These are phyloP conservation scores for Zaprionus bogoriensis DNA, from an alignment of 2,888 invertebrate genomes.

Conservation along the genomic window DNA sequence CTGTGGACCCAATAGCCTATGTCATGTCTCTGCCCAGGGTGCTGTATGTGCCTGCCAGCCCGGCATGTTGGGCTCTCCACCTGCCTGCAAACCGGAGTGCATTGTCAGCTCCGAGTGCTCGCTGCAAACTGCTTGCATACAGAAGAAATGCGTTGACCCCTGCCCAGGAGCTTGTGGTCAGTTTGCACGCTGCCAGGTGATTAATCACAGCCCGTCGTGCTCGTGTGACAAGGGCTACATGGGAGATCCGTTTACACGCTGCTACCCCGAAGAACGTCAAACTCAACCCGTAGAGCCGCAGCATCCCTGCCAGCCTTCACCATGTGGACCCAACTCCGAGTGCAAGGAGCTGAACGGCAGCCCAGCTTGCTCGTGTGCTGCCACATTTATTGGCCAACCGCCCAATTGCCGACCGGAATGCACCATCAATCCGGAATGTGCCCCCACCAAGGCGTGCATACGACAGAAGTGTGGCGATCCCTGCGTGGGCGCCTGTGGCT, in stretches of 20 bases:
- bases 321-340: slow-evolving; percentile 87
- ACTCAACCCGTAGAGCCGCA: slow-evolving; percentile 81
- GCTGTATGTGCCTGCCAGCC: slow-evolving; percentile 90
- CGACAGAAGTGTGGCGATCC: slow-evolving; percentile 85
- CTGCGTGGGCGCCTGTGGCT: slow-evolving; percentile 87
- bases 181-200: slow-evolving; percentile 88
- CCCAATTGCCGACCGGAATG: slow-evolving; percentile 87
- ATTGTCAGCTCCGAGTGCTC: slow-evolving; percentile 90
- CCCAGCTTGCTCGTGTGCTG: slow-evolving; percentile 85
- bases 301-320: slow-evolving; percentile 86
- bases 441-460: slow-evolving; percentile 84
- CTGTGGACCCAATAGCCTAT: slow-evolving; percentile 84
- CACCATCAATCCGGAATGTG: slow-evolving; percentile 85
- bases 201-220: slow-evolving; percentile 91
- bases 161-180: slow-evolving; percentile 89
- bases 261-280: slow-evolving; percentile 82
- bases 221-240: slow-evolving; percentile 87
- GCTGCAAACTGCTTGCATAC: slow-evolving; percentile 88
- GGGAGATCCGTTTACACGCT: slow-evolving; percentile 90
- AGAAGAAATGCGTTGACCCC: slow-evolving; percentile 90
- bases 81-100: slow-evolving; percentile 90
- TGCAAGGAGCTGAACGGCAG: slow-evolving; percentile 84
- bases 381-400: slow-evolving; percentile 85
- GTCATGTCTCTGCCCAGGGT: slow-evolving; percentile 85
- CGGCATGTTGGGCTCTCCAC: slow-evolving; percentile 88